Evolutionary conservation across 2,888 invertebrate species (phyloP).

Genomic region (Callyntrura sp.): DNA sequence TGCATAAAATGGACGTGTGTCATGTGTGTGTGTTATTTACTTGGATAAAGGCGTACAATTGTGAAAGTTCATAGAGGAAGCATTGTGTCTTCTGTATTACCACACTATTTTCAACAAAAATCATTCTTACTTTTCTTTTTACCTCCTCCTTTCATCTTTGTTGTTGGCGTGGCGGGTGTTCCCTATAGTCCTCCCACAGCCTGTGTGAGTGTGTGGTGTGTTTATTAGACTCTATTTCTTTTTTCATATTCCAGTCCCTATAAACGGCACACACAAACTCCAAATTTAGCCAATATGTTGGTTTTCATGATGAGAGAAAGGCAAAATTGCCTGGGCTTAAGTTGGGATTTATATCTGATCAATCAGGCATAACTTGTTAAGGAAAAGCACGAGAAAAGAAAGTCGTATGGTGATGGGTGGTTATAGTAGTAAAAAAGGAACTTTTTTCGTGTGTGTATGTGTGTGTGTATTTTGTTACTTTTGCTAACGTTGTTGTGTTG

Average conservation of each 20-base stretch:
- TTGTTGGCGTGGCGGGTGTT: conserved; percentile 24
- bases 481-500: not conserved
- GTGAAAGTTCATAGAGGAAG: not conserved
- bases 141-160: conserved; percentile 62
- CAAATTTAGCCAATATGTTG: conserved; percentile 74
- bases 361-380: conserved; percentile 77
- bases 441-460: conserved; percentile 48
- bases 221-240: conserved; percentile 10
- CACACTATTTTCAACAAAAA: conserved; percentile 56
- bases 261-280: conserved; percentile 52
- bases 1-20: not conserved
- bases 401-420: conserved; percentile 43
- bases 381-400: conserved; percentile 46
- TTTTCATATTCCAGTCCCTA: not conserved
- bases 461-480: conserved; percentile 50
- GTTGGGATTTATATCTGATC: conserved; percentile 78
- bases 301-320: conserved; percentile 65
- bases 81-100: not conserved
- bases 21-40: not conserved
- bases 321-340: conserved; percentile 73
- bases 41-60: not conserved
- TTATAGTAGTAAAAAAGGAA: conserved; percentile 19
- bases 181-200: not conserved
- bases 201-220: not conserved
- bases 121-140: conserved; percentile 67